Conservation (phyloP, 2,797 vertebrate species). For the Thaleichthys pacificus region DNA sequence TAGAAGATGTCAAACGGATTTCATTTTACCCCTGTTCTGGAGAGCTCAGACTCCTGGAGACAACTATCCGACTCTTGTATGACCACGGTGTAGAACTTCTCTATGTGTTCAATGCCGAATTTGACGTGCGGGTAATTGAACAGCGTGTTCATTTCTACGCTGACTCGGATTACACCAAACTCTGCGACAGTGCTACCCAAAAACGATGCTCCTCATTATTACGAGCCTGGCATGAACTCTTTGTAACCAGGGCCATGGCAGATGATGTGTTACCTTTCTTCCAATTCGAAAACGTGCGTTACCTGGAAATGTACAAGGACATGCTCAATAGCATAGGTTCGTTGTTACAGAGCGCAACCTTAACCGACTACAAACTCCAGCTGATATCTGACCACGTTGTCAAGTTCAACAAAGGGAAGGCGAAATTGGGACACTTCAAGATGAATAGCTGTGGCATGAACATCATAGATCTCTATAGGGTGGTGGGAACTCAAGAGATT, state of each 20-base stretch:
- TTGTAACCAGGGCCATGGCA: slow-evolving; percentile 7
- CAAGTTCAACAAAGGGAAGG: slow-evolving; percentile 31
- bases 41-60: slow-evolving; percentile 1
- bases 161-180: not conserved
- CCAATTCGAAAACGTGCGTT: slow-evolving; percentile 18
- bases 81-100: not conserved
- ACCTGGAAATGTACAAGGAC: slow-evolving; percentile 14
- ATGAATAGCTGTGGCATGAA: slow-evolving; percentile 29
- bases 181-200: not conserved
- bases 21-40: not conserved
- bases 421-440: slow-evolving; percentile 38
- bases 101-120: slow-evolving; percentile 34
- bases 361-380: not conserved
- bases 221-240: slow-evolving; percentile 10
- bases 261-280: slow-evolving; percentile 21
- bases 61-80: not conserved
- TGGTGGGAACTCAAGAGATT: not conserved
- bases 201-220: not conserved
- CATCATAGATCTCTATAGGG: slow-evolving; percentile 28
- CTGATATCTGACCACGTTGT: not conserved
- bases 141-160: slow-evolving; percentile 18
- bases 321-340: slow-evolving; percentile 23
- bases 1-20: not conserved
- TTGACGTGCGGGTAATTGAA: slow-evolving; percentile 28
- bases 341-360: not conserved